Percentiles rank a stretch among this genome's conserved stretches.
Conservation (phyloP, 2,113 vertebrate genomes). For the Bagarius yarrelli region DNA sequence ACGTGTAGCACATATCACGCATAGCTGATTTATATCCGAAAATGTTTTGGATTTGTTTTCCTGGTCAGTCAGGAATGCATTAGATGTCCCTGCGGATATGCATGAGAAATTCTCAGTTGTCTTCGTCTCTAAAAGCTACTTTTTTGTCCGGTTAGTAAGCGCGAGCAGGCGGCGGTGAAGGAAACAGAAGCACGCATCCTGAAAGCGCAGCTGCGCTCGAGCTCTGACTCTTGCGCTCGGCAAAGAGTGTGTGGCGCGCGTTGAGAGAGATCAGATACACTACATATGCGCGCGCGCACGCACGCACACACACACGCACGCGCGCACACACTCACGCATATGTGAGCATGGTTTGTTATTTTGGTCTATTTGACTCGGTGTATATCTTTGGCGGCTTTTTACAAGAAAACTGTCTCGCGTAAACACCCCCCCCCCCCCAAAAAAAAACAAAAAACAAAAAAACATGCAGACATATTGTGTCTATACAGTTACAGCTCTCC, state of each 20-base stretch:
- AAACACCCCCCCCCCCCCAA: neutral
- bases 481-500: no score
- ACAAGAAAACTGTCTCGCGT: neutral
- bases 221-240: slow-evolving; percentile 24
- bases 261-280: slow-evolving; percentile 30
- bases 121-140: neutral
- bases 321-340: neutral
- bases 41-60: neutral
- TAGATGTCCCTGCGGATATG: neutral
- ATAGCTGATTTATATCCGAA: slow-evolving; percentile 33
- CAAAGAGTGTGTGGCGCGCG: slow-evolving; percentile 43
- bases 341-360: neutral
- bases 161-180: neutral
- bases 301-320: neutral
- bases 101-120: neutral
- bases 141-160: neutral
- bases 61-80: neutral
- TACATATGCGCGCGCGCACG: neutral
- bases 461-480: no score
- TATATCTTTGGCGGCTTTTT: neutral
- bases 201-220: slow-evolving; percentile 14
- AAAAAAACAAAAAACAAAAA: neutral
- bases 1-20: slow-evolving; percentile 59
- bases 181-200: neutral
- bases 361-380: neutral